Evolutionary conservation across 2,888 invertebrate genomes (phyloP), one percentile per base, ranked within the genome.

Genomic region (Crepidodera aurea): DNA sequence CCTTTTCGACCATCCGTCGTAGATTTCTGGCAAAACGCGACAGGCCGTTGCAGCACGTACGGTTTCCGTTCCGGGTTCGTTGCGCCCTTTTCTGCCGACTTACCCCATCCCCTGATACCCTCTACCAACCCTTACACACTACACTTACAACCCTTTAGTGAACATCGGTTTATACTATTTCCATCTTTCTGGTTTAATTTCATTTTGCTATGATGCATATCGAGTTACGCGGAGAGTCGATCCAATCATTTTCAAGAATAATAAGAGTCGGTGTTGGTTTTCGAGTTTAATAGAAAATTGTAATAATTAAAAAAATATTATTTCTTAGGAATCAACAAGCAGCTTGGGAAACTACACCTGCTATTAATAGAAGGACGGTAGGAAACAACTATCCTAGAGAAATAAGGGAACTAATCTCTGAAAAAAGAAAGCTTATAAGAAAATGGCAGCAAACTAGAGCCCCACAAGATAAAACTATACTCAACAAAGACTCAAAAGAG

Each of bases 41-140:
- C 65, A 65, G 67, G 63, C 70, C 70, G 68, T 69, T 69, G 70
- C 68, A 69, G 70, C 71, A 72, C 75, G 75, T 76, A 75, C 74
- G 73, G 75, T 75, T 75, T 74, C 75, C 76, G 75, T 71, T 66
- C 67, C 70, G 70, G 71, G 73, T 69, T 70, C 71, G 72, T 74
- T 73, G 69, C 69, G 71, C 72, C 71, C 68, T 71, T 73, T 67
- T 66, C 68, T 65, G 59, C 60, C 66, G 50, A 39, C 22, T 56
- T 51, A 50, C 62, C 56, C 27, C 51, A 12, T 40, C 32, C 64
- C 67, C 64, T 32, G 13, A 18, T 18, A 39, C 32, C 32, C 48
- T 40, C 42, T 29, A 40, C 32, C 27, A 27, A 29, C 39, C 42
- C 60, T 12, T n/a, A 19, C 51, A 37, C 32, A 60, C 53, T 51